phyloP scores from a whole-genome alignment of 2,113 vertebrate genomes.

The Xenopus laevis region DNA sequence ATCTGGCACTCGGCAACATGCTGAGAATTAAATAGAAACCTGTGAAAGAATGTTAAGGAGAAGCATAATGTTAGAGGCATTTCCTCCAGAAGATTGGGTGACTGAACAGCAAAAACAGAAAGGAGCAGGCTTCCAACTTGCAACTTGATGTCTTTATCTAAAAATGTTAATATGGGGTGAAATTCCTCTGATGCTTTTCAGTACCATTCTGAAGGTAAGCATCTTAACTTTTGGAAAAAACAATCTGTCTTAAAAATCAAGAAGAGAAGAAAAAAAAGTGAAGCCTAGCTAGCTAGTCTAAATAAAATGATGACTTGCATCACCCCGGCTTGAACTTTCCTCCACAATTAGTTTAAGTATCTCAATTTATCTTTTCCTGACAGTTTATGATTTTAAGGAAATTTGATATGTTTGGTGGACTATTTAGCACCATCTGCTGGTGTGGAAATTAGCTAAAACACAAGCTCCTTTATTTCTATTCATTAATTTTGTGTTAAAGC shows the following conservation, averaged over 20 bases:
- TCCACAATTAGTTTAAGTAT: constrained; percentile 75
- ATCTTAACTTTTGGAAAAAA: constrained; percentile 48
- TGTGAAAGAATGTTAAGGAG: constrained; percentile 37
- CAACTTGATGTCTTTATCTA: constrained; percentile 44
- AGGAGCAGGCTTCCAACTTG: constrained; percentile 45
- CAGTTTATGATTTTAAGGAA: constrained; percentile 78
- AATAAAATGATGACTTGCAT: constrained; percentile 62
- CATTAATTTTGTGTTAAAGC: constrained; percentile 23
- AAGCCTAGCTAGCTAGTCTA: constrained; percentile 46
- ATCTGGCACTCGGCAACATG: constrained; percentile 15
- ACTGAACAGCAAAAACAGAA: constrained; percentile 41
- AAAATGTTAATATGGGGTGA: constrained; percentile 48
- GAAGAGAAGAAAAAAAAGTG: constrained; percentile 22
- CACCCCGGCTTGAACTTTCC: constrained; percentile 72
- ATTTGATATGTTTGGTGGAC: constrained; percentile 68
- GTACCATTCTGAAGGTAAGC: constrained; percentile 49
- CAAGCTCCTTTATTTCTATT: constrained; percentile 49
- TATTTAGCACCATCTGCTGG: constrained; percentile 89
- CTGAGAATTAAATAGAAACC: constrained; percentile 34
- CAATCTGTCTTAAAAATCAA: constrained; percentile 55
- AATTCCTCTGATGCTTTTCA: constrained; percentile 53
- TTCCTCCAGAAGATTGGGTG: constrained; percentile 38
- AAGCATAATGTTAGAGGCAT: constrained; percentile 36
- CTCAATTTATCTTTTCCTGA: constrained; percentile 78
- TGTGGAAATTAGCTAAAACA: constrained; percentile 61